phyloP scores from a whole-genome alignment of 2,797 vertebrate genomes.

The Helicolenus hilgendorfi region DNA sequence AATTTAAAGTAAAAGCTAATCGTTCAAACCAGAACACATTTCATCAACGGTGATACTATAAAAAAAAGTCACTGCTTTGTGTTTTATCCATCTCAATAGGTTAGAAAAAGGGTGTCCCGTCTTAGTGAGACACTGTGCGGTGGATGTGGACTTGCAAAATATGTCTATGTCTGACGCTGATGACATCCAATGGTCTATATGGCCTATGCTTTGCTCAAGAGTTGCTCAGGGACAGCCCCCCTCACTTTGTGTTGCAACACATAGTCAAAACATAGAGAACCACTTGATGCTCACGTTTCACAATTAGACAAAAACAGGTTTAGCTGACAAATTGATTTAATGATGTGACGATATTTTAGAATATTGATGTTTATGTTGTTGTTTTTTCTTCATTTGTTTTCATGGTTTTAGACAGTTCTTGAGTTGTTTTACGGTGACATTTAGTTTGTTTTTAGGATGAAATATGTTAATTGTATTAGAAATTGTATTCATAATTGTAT shows the following conservation, averaged over 20 bases:
- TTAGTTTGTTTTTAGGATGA: background rate
- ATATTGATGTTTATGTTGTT: background rate
- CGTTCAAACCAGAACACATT: background rate
- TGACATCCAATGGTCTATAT: slow-evolving; percentile 21
- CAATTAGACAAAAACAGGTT: slow-evolving; percentile 30
- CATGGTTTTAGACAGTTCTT: background rate
- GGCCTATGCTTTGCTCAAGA: slow-evolving; percentile 46
- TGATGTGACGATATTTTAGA: background rate
- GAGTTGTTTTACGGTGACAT: background rate
- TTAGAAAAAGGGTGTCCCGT: background rate
- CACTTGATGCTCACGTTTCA: slow-evolving; percentile 69
- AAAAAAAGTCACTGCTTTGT: slow-evolving; percentile 1
- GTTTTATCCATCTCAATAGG: background rate
- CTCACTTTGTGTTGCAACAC: slow-evolving; percentile 70
- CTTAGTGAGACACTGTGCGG: slow-evolving; percentile 7
- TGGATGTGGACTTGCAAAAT: slow-evolving; percentile 47
- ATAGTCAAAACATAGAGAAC: slow-evolving; percentile 58
- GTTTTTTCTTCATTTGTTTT: background rate
- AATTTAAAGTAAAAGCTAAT: background rate
- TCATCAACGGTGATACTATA: background rate
- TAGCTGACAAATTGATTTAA: slow-evolving; percentile 1
- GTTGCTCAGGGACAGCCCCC: slow-evolving; percentile 38
- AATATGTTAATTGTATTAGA: background rate
- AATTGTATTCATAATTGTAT: background rate
- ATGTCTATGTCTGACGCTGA: slow-evolving; percentile 38